These are phyloP conservation scores for Dissostichus mawsoni DNA, from an alignment of 2,113 vertebrate genomes.

Conservation along the genomic window DNA sequence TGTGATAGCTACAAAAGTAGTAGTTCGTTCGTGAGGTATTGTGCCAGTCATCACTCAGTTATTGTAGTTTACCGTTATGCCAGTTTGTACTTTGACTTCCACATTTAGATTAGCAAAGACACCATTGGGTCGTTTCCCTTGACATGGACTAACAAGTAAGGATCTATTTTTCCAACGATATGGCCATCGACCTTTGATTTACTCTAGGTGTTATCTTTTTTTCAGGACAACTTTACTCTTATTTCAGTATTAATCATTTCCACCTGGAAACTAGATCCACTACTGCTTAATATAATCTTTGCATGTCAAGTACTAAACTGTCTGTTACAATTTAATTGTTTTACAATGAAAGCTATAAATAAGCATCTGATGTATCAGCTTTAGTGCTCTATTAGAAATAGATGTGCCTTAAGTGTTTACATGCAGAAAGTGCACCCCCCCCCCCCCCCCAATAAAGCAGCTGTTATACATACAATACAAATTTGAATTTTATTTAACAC, in stretches of 20 bases:
- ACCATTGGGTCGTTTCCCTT: not conserved
- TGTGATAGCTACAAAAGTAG: not conserved
- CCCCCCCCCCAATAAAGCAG: conserved; percentile 50
- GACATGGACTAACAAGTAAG: not conserved
- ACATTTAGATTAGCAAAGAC: not conserved
- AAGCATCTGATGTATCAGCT: not conserved
- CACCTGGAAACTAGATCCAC: not conserved
- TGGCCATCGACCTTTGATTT: not conserved
- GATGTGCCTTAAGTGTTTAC: conserved; percentile 19
- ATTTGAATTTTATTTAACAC: not conserved
- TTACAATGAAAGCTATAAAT: not conserved
- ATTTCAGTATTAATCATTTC: conserved; percentile 27
- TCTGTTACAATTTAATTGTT: not conserved
- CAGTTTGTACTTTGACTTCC: not conserved
- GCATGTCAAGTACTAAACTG: not conserved
- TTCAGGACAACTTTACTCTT: not conserved
- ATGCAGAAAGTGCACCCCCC: not conserved
- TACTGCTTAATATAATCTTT: not conserved
- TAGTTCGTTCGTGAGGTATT: not conserved
- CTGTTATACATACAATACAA: conserved; percentile 6
- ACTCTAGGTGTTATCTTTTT: not conserved
- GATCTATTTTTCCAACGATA: not conserved
- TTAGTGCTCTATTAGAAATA: conserved; percentile 1
- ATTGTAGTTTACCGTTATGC: conserved; percentile 10
- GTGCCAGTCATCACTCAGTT: not conserved